Conservation (phyloP, 1,140 invertebrate genomes). For the Acromyrmex heyeri region DNA sequence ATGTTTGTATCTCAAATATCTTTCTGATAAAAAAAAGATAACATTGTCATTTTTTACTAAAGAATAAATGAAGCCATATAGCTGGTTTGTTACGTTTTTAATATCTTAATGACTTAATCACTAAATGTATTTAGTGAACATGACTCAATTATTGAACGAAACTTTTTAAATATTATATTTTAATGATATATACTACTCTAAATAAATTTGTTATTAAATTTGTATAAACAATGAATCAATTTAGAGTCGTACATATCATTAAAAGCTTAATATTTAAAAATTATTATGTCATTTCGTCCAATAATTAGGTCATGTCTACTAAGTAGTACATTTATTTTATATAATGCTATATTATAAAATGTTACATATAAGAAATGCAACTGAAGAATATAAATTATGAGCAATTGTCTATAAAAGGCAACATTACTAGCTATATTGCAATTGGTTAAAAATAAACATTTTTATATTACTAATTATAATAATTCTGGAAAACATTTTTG, state of each 20-base stretch:
- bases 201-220: too few relatives aligned
- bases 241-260: too few relatives aligned
- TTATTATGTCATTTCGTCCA: too few relatives aligned
- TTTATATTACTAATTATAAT: not conserved
- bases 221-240: too few relatives aligned
- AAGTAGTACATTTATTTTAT: too few relatives aligned
- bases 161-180: too few relatives aligned
- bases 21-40: not conserved
- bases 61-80: not conserved
- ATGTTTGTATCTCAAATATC: not conserved
- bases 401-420: not conserved
- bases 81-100: not conserved
- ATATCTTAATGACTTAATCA: not conserved
- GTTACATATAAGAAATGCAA: not conserved
- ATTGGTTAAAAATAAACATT: not conserved
- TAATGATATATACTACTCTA: too few relatives aligned
- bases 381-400: not conserved
- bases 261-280: too few relatives aligned
- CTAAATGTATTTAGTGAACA: too few relatives aligned
- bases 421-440: not conserved
- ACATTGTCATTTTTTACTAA: not conserved
- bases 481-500: too few relatives aligned
- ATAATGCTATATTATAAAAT: not conserved
- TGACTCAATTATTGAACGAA: too few relatives aligned
- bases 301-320: too few relatives aligned